Percentiles rank a stretch among this genome's conserved stretches.
Conservation (phyloP, 2,797 vertebrate genomes). For the Helarctos malayanus region DNA sequence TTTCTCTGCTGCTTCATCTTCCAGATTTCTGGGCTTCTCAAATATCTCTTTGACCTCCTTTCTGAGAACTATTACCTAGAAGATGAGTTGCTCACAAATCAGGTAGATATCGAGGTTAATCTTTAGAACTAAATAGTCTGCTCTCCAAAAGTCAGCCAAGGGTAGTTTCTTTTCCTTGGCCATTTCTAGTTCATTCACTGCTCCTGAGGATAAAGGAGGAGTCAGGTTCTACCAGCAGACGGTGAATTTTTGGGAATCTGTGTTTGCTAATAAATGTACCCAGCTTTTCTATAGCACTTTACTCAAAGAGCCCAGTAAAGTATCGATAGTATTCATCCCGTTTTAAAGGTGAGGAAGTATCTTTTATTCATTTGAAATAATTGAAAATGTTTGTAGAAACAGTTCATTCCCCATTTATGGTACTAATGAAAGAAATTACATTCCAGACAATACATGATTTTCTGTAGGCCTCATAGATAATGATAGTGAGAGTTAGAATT, state of each 20-base stretch:
- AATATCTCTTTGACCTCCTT: not conserved
- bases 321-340: not conserved
- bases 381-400: not conserved
- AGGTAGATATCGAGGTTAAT: not conserved
- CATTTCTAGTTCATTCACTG: not conserved
- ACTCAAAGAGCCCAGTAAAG: not conserved
- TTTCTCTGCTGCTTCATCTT: not conserved
- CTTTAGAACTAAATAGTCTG: not conserved
- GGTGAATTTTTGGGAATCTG: not conserved
- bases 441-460: not conserved
- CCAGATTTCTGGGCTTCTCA: not conserved
- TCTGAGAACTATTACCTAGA: slow-evolving; percentile 10
- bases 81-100: not conserved
- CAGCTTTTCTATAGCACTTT: not conserved
- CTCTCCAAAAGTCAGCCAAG: not conserved
- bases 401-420: not conserved
- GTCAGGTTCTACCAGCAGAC: not conserved
- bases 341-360: not conserved
- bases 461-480: not conserved
- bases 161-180: not conserved
- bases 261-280: not conserved
- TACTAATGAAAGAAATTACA: slow-evolving; percentile 12
- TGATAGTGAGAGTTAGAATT: not conserved
- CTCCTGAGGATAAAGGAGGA: not conserved
- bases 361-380: not conserved